These are phyloP conservation scores for Percopsis transmontana DNA, from an alignment of 2,113 vertebrate genomes.

Conservation along the genomic window DNA sequence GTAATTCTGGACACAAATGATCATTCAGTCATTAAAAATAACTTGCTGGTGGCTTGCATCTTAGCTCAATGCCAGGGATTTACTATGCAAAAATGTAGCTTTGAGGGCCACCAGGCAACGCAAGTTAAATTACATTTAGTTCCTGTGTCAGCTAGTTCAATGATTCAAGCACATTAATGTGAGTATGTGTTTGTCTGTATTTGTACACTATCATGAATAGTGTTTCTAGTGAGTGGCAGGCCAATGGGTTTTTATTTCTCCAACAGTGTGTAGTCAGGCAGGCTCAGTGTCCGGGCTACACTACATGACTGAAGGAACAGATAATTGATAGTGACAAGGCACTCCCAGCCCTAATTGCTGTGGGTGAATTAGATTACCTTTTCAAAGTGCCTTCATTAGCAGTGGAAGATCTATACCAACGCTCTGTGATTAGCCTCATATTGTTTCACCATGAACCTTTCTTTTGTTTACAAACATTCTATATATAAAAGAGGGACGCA, in stretches of 20 bases:
- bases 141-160: constrained; percentile 38
- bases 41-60: too few relatives aligned
- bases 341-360: constrained; percentile 79
- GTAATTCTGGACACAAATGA: too few relatives aligned
- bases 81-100: constrained; percentile 12
- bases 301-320: constrained; percentile 76
- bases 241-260: constrained; percentile 73
- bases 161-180: constrained; percentile 31
- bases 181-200: constrained; percentile 10
- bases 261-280: constrained; percentile 70
- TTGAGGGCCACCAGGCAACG: constrained; percentile 11
- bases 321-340: constrained; percentile 81
- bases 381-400: constrained; percentile 80
- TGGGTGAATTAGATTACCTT: constrained; percentile 81
- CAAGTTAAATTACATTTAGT: constrained; percentile 28
- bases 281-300: constrained; percentile 60
- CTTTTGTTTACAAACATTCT: constrained; percentile 46
- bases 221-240: constrained; percentile 65
- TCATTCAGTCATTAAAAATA: too few relatives aligned
- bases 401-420: constrained; percentile 72
- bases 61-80: too few relatives aligned
- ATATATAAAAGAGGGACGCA: too few relatives aligned
- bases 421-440: constrained; percentile 76
- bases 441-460: constrained; percentile 72
- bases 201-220: constrained; percentile 66